Base-by-base conservation (phyloP, 2,888 invertebrate genomes). In the Drosophila demipolita region DNA sequence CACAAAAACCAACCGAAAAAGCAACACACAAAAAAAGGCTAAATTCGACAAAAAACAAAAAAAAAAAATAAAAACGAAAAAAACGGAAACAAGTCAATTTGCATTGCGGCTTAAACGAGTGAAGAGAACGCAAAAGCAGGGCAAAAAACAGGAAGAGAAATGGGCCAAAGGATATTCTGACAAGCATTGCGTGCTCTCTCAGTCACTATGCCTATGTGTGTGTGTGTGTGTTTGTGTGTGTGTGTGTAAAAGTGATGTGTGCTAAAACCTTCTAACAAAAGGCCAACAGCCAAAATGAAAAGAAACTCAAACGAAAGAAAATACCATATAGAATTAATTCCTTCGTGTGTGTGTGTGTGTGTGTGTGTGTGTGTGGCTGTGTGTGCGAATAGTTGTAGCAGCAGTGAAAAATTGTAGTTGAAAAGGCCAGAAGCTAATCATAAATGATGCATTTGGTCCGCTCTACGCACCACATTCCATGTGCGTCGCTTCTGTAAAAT, bases 1-100 rank as follows among this genome's bases (percentile, higher is more conserved):
- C 40, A 48, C 40, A 59, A 65, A 58, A 65, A 60, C 23, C 17
- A 32, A n/a, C 23, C 35, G 20, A 17, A 23, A 42, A 64, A 66
- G 23, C 55, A 38, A 42, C 2, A 40, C 48, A 23, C 12, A 20
- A 61, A 40, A 62, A 52, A 58, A 48, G 29, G 29, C 20, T 7
- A 63, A 33, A 20, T 33, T 20, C 33, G 33, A 20, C 42, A 60
- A 75, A 69, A 9, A 50, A 53, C 45, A 49, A 11, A 32, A 57
- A 54, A 54, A 1, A 9, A 50, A 53, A 50, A 49, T 11, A 32
- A 57, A 54, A 54, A 1, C 6, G 29, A 53, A 66, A 78, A 65
- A 54, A 80, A 73, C 78, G 86, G 86, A 86, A 86, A 85, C 90
- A 89, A 90, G 88, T 86, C 86, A 86, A 86, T 86, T 86, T 86